Evolutionary conservation across 1,140 invertebrate species (phyloP), one percentile per base, ranked within the genome.

Genomic region (Philopotamus ludificatus): DNA sequence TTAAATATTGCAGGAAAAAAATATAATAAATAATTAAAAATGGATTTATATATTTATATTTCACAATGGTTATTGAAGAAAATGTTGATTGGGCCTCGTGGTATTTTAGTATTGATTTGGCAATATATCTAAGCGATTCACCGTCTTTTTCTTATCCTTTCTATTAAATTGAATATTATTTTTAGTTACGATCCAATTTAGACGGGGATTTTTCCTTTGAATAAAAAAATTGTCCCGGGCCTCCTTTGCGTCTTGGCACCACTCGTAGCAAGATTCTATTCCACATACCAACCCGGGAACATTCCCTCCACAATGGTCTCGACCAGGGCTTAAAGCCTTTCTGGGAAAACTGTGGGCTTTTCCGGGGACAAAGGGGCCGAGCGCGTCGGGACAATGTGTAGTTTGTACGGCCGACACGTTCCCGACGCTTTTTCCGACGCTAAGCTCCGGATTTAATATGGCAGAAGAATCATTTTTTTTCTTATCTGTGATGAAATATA

Each of bases 221-320:
- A n/a, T n/a, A n/a, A n/a, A n/a, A n/a, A n/a, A n/a, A n/a, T 34
- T 34, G 12, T 34, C 28, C 4, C 34, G 22, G 15, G 47, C 15
- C 16, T 3, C 3, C 22, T 10, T 10, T 39, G 54, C 34, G 54
- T 42, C 39, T 57, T 42, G 4, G 34, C 39, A 7, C 18, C 39
- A 57, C 20, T 57, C 34, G 34, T 7, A 57, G 42, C 54, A 42
- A 42, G 34, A 57, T 57, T 42, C 54, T 39, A 42, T 57, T 57
- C 42, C 54, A n/a, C 39, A 50, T 18, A 50, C 18, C 47, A 18
- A 12, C 47, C 10, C 47, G 54, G 8, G 25, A 54, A 16, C 12
- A 39, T 57, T 42, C 23, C 34, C 1, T 20, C 4, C 39, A 57
- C 54, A 57, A 57, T 57, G 54, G 34, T 21, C 34, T n/a, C n/a